Conservation (phyloP, 2,888 invertebrate genomes). For the Cristatella mucedo region DNA sequence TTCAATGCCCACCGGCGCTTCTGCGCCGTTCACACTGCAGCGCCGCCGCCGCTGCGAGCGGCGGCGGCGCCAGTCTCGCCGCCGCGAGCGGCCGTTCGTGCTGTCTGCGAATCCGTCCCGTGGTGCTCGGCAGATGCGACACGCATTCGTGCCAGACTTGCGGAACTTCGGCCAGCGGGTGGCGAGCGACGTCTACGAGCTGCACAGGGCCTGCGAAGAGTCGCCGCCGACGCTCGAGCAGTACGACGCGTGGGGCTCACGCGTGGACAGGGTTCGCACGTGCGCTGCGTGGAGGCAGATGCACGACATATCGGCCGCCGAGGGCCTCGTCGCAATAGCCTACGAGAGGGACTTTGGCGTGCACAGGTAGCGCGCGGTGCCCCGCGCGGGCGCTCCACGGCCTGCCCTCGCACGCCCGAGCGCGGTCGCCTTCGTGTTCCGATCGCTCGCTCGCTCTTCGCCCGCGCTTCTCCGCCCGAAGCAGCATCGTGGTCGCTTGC, state of each 20-base stretch:
- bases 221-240: constrained; percentile 40
- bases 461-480: too few relatives aligned
- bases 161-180: constrained; percentile 42
- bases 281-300: constrained; percentile 43
- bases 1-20: too few relatives aligned
- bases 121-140: constrained; percentile 18
- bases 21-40: too few relatives aligned
- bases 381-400: too few relatives aligned
- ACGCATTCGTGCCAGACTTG: constrained; percentile 37
- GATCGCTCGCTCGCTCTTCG: too few relatives aligned
- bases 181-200: constrained; percentile 38
- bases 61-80: too few relatives aligned
- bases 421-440: too few relatives aligned
- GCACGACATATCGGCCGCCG: constrained; percentile 43
- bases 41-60: too few relatives aligned
- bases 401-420: too few relatives aligned
- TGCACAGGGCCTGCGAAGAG: constrained; percentile 40
- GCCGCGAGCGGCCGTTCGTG: too few relatives aligned
- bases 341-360: constrained; percentile 39
- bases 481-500: too few relatives aligned
- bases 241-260: constrained; percentile 43
- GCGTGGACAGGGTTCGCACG: constrained; percentile 42
- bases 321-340: constrained; percentile 43
- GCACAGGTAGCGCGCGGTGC: too few relatives aligned
- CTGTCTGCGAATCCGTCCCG: constrained; percentile 1